These are phyloP conservation scores for Aurelia aurita DNA, from an alignment of 30 jellyfish, hydroid and myxozoan genomes.

Conservation along the genomic window DNA sequence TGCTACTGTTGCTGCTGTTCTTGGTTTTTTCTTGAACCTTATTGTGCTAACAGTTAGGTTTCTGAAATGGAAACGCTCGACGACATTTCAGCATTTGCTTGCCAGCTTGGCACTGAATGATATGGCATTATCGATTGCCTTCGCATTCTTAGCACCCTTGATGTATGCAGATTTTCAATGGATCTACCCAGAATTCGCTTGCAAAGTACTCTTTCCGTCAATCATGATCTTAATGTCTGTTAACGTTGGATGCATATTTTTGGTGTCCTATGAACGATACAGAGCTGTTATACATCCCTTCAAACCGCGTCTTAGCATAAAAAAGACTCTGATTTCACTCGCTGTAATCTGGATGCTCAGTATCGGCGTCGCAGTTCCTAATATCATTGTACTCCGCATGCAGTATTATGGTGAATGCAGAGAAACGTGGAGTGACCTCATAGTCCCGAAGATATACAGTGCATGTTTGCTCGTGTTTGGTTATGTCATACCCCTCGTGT, in stretches of 20 bases:
- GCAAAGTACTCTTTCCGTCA: conserved; percentile 49
- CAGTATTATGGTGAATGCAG: conserved; percentile 38
- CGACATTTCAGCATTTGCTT: conserved; percentile 53
- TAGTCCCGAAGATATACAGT: conserved; percentile 57
- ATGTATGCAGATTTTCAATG: conserved; percentile 29
- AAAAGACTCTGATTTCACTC: background rate
- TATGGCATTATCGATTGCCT: conserved; percentile 47
- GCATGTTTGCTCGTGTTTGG: conserved; percentile 8
- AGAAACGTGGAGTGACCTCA: conserved; percentile 33
- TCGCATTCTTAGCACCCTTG: conserved; percentile 46
- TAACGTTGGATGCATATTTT: conserved; percentile 51
- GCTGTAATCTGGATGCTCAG: conserved; percentile 33
- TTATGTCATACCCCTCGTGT: conserved; percentile 34
- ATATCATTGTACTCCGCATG: conserved; percentile 39
- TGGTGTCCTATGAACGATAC: conserved; percentile 57
- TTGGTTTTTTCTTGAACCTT: conserved; percentile 38
- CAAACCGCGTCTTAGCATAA: conserved; percentile 29
- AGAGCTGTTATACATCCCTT: conserved; percentile 59
- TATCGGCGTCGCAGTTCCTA: conserved; percentile 10
- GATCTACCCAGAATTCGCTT: conserved; percentile 62
- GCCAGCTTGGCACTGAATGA: conserved; percentile 56
- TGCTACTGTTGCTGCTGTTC: conserved; percentile 33
- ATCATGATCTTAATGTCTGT: conserved; percentile 40
- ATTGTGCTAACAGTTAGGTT: conserved; percentile 28
- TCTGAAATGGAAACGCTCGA: conserved; percentile 13